Evolutionary conservation across 1,140 invertebrate genomes (phyloP).

Genomic region (Ladona fulva): DNA sequence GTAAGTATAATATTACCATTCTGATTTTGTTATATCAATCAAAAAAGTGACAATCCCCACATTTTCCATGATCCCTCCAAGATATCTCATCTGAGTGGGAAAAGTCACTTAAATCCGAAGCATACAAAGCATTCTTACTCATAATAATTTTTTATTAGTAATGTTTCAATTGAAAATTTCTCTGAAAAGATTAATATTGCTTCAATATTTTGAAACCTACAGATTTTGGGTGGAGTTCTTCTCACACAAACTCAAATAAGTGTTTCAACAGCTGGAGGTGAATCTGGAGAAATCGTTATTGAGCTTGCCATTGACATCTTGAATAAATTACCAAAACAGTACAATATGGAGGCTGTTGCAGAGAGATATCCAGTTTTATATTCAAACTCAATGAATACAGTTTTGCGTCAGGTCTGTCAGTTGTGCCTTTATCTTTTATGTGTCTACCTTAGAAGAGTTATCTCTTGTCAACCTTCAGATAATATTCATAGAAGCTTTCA

Average conservation of each 20-base stretch:
- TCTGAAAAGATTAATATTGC: neutral
- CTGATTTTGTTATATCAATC: too few species aligned
- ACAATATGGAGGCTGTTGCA: slow-evolving; percentile 52
- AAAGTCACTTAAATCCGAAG: too few species aligned
- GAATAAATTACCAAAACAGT: slow-evolving; percentile 53
- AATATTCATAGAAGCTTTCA: too few species aligned
- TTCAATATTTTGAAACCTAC: slow-evolving; percentile 25
- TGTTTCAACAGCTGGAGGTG: slow-evolving; percentile 47
- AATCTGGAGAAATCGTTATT: slow-evolving; percentile 53
- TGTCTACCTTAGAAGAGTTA: too few species aligned
- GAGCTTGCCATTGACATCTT: slow-evolving; percentile 64
- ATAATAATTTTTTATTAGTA: slow-evolving; percentile 8
- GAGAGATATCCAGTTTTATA: slow-evolving; percentile 73
- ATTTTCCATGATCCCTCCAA: too few species aligned
- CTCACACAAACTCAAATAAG: slow-evolving; percentile 61
- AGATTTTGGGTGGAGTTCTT: slow-evolving; percentile 65
- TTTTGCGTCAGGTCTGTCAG: slow-evolving; percentile 55
- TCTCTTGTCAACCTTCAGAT: too few species aligned
- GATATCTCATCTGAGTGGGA: too few species aligned
- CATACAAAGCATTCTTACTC: too few species aligned
- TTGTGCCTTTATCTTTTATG: neutral
- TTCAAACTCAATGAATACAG: slow-evolving; percentile 88
- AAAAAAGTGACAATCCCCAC: too few species aligned
- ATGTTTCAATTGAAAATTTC: neutral
- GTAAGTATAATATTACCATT: too few species aligned